Conservation (phyloP, 2,113 vertebrate genomes). For the Apus apus region DNA sequence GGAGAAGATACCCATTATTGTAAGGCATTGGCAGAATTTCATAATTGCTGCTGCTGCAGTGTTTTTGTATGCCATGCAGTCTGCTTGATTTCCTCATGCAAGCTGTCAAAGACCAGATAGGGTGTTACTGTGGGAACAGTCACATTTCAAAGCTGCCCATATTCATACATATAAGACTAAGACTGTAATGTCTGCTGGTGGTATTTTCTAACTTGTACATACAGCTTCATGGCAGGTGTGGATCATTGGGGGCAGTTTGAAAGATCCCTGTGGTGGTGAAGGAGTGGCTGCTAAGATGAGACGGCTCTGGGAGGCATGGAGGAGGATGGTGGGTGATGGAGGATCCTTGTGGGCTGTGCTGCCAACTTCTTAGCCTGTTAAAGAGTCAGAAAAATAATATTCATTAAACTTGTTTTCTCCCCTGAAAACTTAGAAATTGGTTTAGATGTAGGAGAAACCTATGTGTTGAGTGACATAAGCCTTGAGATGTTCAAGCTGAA, state of each 20-base stretch:
- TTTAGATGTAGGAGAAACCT: not conserved
- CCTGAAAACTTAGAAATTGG: not conserved
- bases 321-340: rapidly evolving
- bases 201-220: not conserved
- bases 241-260: rapidly evolving
- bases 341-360: rapidly evolving
- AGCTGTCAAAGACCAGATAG: not conserved
- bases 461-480: not conserved
- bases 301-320: rapidly evolving
- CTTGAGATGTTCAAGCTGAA: not conserved
- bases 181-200: not conserved
- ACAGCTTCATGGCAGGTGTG: rapidly evolving
- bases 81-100: not conserved
- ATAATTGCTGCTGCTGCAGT: not conserved
- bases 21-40: not conserved
- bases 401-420: not conserved
- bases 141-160: not conserved
- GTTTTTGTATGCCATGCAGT: not conserved
- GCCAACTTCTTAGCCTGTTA: not conserved
- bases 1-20: not conserved
- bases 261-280: not conserved
- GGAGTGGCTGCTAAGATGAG: not conserved
- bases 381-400: not conserved
- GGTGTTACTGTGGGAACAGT: not conserved
- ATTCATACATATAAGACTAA: not conserved